phyloP scores from a whole-genome alignment of 2,888 invertebrate genomes.

The Eupithecia centaureata region DNA sequence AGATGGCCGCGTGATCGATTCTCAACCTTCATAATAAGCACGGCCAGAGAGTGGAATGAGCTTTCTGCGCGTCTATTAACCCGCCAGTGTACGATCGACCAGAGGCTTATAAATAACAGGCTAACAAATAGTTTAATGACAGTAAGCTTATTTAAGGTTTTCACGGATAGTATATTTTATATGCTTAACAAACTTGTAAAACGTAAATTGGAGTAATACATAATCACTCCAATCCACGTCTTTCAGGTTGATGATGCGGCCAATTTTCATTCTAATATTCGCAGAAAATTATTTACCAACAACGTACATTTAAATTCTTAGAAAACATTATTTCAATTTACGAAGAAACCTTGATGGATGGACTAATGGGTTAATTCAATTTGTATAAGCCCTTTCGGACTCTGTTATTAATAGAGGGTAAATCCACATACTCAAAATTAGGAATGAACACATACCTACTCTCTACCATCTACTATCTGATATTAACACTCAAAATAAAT shows the following conservation, averaged over 20 bases:
- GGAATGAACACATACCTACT: neutral
- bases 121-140: no score
- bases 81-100: no score
- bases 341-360: slow-evolving; percentile 27
- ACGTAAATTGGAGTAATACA: no score
- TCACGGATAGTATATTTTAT: no score
- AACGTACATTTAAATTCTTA: slow-evolving; percentile 17
- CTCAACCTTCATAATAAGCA: no score
- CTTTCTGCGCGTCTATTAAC: no score
- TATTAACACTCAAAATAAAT: neutral
- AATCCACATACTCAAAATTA: slow-evolving; percentile 9
- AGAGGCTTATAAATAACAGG: no score
- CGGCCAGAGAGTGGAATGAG: no score
- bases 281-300: slow-evolving; percentile 18
- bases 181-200: no score
- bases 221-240: no score
- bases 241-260: neutral
- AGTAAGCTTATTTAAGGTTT: no score
- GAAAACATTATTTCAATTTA: slow-evolving; percentile 21
- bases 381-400: slow-evolving; percentile 23
- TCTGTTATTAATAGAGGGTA: slow-evolving; percentile 29
- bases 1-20: no score
- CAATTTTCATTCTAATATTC: neutral
- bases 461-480: neutral
- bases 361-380: slow-evolving; percentile 30